Conservation (phyloP, 2,888 invertebrate genomes). For the Drosophila hamatofila region DNA sequence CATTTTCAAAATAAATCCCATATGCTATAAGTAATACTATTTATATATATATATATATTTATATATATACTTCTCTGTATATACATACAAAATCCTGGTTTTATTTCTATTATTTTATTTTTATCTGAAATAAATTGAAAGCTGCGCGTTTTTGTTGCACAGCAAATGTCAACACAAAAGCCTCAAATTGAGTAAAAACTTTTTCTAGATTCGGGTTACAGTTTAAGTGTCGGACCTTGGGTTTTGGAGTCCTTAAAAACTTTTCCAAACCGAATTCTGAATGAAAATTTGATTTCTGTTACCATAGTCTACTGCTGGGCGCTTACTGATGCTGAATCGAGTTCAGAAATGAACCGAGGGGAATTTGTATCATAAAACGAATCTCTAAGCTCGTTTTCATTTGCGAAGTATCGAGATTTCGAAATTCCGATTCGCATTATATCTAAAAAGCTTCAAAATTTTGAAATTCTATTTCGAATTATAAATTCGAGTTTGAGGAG, state of each 20-base stretch:
- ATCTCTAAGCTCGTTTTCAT: background rate
- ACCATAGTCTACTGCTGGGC: background rate
- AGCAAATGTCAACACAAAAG: conserved; percentile 1
- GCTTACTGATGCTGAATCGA: background rate
- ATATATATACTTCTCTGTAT: conserved; percentile 1
- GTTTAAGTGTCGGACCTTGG: too few relatives aligned
- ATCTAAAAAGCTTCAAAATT: too few relatives aligned
- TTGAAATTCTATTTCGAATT: background rate
- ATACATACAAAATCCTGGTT: conserved; percentile 8
- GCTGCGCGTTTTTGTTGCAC: conserved; percentile 2
- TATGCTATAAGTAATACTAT: conserved; percentile 32
- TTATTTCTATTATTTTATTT: conserved; percentile 1
- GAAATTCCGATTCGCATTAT: background rate
- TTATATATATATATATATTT: background rate
- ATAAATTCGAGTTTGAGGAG: too few relatives aligned
- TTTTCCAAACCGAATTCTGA: background rate
- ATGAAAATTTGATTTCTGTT: background rate
- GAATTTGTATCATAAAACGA: background rate
- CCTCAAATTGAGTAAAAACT: background rate
- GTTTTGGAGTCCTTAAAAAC: background rate
- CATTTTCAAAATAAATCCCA: conserved; percentile 46
- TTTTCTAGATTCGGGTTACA: background rate
- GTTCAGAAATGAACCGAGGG: background rate
- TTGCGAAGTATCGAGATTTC: background rate
- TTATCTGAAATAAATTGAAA: conserved; percentile 3